Conservation (phyloP, 2,113 vertebrate species). For the Chloroceryle aenea region DNA sequence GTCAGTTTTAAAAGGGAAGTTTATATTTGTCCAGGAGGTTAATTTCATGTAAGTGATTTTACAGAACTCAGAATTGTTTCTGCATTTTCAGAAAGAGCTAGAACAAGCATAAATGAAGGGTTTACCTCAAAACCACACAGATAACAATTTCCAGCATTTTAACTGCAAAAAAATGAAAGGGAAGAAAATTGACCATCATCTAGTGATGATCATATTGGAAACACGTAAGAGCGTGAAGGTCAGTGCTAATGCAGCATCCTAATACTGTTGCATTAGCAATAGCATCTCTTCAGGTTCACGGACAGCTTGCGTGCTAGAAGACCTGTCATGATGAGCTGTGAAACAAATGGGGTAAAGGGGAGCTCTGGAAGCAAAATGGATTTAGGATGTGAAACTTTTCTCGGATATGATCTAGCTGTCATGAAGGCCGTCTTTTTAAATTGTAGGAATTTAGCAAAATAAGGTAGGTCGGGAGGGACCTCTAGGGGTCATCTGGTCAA, state of each 20-base stretch:
- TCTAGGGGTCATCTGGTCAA: not conserved
- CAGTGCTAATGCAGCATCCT: not conserved
- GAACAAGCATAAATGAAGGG: not conserved
- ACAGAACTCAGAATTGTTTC: not conserved
- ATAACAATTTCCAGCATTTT: not conserved
- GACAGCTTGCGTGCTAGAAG: not conserved
- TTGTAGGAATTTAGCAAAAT: rapidly evolving
- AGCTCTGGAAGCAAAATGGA: not conserved
- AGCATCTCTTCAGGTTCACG: not conserved
- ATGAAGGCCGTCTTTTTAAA: not conserved
- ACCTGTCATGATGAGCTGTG: not conserved
- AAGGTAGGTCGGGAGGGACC: not conserved
- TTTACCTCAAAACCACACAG: not conserved
- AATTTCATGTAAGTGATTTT: not conserved
- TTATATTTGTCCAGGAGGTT: not conserved
- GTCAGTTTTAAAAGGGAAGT: not conserved
- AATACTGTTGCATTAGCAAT: not conserved
- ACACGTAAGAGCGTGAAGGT: not conserved
- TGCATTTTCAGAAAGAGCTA: not conserved
- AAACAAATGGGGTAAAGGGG: not conserved
- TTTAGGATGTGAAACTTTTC: not conserved
- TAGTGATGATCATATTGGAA: not conserved
- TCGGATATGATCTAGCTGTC: not conserved
- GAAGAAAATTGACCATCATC: not conserved
- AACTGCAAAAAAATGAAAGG: not conserved